Conservation (phyloP, 2,113 vertebrate species). For the Mesitornis unicolor region DNA sequence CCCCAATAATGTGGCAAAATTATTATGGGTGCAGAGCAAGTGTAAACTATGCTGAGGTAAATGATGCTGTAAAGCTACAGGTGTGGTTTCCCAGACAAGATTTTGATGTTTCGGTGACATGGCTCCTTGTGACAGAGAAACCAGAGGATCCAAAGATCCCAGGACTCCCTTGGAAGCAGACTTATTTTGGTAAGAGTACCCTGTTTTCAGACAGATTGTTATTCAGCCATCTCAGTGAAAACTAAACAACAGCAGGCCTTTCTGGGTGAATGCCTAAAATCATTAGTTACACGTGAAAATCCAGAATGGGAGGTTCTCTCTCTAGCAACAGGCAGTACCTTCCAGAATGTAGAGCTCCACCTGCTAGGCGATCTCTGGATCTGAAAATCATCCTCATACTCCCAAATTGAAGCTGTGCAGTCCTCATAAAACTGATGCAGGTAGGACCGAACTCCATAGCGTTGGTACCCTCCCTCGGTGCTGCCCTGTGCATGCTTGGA, state of each 20-base stretch:
- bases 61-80: not conserved
- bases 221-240: not conserved
- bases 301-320: not conserved
- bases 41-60: not conserved
- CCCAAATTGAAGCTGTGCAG: slow-evolving; percentile 98
- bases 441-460: slow-evolving; percentile 97
- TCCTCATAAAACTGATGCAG: slow-evolving; percentile 99
- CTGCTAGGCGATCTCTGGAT: slow-evolving; percentile 95
- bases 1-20: not conserved
- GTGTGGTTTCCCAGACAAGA: not conserved
- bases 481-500: slow-evolving; percentile 78
- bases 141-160: not conserved
- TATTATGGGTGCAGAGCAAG: not conserved
- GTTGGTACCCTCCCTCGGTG: slow-evolving; percentile 76
- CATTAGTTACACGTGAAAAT: not conserved
- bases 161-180: not conserved
- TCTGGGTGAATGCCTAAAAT: not conserved
- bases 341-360: slow-evolving; percentile 98
- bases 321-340: slow-evolving; percentile 74
- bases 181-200: not conserved
- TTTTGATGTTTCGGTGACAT: not conserved
- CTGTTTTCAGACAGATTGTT: not conserved
- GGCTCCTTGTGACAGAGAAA: not conserved
- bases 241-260: not conserved
- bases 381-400: slow-evolving; percentile 97